Base-by-base conservation (phyloP, 2,888 invertebrate species). In the Leucophenga montana region DNA sequence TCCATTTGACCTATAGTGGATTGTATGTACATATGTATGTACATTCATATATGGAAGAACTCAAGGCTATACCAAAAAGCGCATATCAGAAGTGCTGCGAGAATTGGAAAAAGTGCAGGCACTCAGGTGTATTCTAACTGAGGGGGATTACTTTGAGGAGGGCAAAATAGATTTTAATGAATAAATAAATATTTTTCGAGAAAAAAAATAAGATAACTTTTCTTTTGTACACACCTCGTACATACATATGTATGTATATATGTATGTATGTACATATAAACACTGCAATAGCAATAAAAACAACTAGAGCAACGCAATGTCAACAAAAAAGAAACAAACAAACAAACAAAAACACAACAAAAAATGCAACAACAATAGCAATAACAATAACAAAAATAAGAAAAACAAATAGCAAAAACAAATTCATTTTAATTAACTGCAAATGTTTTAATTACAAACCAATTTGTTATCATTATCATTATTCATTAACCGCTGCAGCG, bases 381-480 rank as follows among this genome's bases (percentile, higher is more conserved):
- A 48, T 2, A 50, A 50, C 16, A 50, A 54, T 54, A 54, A n/a
- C n/a, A 54, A 20, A 18, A 54, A 20, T 18, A 54, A 18, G 11
- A 54, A 54, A 54, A 20, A 54, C 16, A 54, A 18, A 50, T 18
- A 50, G 18, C n/a, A 18, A 8, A 18, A n/a, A 50, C 50, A 27
- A 27, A 50, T 50, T 50, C 50, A 50, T 50, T 50, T 54, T 54
- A 54, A 54, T 54, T 54, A 54, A 54, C 54, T 54, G 54, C 22
- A 22, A 54, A 39, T 39, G 39, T 39, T 39, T 39, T 39, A 39
- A 39, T 39, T 39, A 8, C 39, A 39, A 39, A 39, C 39, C 39
- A 39, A 39, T 39, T 39, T 39, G 39, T 39, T 16, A 53, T 53
- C 53, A 53, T 16, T 53, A 53, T 16, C 6, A 20, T 16, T 1